Evolutionary conservation across 2,113 vertebrate genomes (phyloP).

Genomic region (Cairina moschata): DNA sequence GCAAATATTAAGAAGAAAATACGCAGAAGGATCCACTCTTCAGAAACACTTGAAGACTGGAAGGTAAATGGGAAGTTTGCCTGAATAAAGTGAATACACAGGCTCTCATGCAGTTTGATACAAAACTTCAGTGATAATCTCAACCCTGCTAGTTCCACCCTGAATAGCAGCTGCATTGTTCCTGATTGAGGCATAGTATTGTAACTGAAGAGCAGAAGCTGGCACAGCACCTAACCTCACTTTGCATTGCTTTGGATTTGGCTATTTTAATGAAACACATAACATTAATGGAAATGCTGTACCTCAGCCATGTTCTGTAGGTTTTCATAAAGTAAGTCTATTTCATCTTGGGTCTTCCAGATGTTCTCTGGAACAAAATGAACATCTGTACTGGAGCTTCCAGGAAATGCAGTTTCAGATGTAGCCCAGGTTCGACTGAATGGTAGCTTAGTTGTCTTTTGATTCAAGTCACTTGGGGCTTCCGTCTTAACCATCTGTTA

Average conservation of each 20-base stretch:
- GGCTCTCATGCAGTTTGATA: not conserved
- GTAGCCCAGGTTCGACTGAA: slow-evolving; percentile 69
- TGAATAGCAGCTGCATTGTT: not conserved
- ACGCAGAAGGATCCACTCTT: not conserved
- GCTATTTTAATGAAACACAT: not conserved
- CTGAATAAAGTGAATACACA: not conserved
- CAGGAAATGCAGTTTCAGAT: slow-evolving; percentile 63
- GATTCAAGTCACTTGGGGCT: slow-evolving; percentile 13
- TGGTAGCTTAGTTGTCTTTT: slow-evolving; percentile 48
- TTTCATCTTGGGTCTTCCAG: slow-evolving; percentile 75
- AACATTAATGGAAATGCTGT: not conserved
- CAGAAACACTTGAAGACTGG: not conserved
- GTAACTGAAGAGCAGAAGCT: not conserved
- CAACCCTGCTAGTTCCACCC: not conserved
- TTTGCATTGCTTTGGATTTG: not conserved
- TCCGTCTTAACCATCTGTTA: slow-evolving; percentile 50
- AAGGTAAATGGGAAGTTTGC: not conserved
- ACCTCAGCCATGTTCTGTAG: slow-evolving; percentile 83
- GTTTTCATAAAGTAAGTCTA: slow-evolving; percentile 78
- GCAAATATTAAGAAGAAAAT: not conserved
- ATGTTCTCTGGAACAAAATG: slow-evolving; percentile 83
- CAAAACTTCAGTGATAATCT: not conserved
- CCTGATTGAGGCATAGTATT: not conserved
- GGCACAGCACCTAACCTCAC: not conserved
- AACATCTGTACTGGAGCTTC: slow-evolving; percentile 61